Percentiles rank a stretch among this genome's conserved stretches.
Conservation (phyloP, 2,888 invertebrate species). For the Chydorus sphaericus region DNA sequence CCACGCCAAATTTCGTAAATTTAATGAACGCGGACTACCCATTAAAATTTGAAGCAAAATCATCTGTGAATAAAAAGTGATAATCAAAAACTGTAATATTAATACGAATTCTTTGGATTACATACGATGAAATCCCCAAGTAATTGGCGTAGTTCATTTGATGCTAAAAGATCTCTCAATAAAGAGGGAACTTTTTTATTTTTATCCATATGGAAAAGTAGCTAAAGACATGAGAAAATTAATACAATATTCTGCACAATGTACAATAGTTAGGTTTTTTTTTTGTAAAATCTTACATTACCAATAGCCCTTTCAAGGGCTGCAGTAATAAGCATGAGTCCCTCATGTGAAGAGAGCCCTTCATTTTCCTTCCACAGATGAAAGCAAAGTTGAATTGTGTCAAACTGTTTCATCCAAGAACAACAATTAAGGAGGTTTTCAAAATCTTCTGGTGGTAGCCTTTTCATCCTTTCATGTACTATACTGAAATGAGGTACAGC, state of each 20-base stretch:
- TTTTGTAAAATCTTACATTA: background rate
- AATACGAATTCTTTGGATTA: too few species aligned
- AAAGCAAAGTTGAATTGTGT: background rate
- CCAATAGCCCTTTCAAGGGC: conserved; percentile 7
- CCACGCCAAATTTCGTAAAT: conserved; percentile 38
- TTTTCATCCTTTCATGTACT: too few species aligned
- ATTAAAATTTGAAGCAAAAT: conserved; percentile 31
- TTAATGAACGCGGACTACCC: conserved; percentile 36
- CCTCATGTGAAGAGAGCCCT: background rate
- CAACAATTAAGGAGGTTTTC: background rate
- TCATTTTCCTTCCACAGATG: background rate
- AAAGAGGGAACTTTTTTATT: conserved; percentile 29
- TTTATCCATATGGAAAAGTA: conserved; percentile 18
- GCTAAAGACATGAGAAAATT: background rate
- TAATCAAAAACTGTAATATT: background rate
- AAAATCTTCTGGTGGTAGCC: background rate
- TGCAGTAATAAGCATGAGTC: conserved; percentile 7
- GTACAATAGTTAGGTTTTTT: background rate
- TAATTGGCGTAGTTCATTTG: conserved; percentile 26
- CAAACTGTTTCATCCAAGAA: background rate
- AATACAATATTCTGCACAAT: background rate
- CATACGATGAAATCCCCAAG: conserved; percentile 30
- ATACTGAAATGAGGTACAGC: too few species aligned
- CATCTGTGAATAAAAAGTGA: conserved; percentile 20
- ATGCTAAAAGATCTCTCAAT: conserved; percentile 32